Conservation (phyloP, 2,113 vertebrate genomes). For the Catharus fuscescens region DNA sequence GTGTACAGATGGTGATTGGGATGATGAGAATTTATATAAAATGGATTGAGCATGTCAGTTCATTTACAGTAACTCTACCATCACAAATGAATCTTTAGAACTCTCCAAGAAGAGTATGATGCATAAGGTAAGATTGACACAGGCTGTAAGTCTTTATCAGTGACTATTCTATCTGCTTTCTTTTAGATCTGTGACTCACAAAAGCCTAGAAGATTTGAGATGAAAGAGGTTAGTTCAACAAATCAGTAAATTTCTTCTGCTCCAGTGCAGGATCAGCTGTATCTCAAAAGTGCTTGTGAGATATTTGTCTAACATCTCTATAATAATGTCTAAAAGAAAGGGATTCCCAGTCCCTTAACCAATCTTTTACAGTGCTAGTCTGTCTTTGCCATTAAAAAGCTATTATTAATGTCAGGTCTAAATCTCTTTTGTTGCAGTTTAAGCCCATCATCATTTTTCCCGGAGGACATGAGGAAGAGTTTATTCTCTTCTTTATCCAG, state of each 20-base stretch:
- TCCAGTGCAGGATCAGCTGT: neutral
- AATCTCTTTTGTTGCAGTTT: neutral
- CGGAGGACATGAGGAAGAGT: neutral
- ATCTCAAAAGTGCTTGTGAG: neutral
- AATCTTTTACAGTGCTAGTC: neutral
- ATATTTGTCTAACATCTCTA: neutral
- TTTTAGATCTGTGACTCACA: neutral
- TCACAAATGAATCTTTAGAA: conserved; percentile 1
- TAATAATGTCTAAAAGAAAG: neutral
- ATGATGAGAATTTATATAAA: neutral
- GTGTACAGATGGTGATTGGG: neutral
- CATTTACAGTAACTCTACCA: neutral
- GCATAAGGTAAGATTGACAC: neutral
- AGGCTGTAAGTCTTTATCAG: neutral
- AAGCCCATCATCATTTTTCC: neutral
- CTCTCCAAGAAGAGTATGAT: neutral
- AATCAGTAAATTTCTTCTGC: conserved; percentile 14
- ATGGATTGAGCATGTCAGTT: neutral
- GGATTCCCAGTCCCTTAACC: neutral
- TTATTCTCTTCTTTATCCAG: neutral
- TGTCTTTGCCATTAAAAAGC: neutral
- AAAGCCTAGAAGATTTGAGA: neutral
- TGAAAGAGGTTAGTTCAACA: conserved; percentile 8
- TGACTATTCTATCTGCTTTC: neutral
- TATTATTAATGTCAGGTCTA: neutral